Base-by-base conservation (phyloP, 2,113 vertebrate species). In the Barnardius zonarius region DNA sequence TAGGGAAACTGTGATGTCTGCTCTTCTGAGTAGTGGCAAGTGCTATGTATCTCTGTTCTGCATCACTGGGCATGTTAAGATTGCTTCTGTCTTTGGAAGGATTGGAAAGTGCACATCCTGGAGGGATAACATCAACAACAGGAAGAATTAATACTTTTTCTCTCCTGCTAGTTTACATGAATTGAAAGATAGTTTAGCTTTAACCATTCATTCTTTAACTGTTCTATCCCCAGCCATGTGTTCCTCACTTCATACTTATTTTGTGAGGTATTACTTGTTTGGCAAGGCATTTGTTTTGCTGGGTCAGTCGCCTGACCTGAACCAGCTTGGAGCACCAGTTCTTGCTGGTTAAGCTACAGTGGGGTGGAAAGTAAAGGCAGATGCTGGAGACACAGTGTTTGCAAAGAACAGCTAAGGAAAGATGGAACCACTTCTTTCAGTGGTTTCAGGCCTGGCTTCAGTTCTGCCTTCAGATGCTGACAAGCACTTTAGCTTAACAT, bases 61-160 rank as follows among this genome's bases (percentile, higher is more conserved):
- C 3, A 0, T 70, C 59, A 23, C n/a, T 39, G 31, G 10, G 5
- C 8, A 0, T 23, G 16, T 69, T 87, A 57, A 72, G 37, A 23
- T 61, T 49, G n/a, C 63, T 89, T 63, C 48, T 74, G 25, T 68
- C 74, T 74, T 31, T 57, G 27, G 13, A 68, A 37, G 37, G 44
- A 35, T 15, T 77, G 44, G 44, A 43, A 70, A 24, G 39, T 70
- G 49, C 49, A 80, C 43, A 68, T 75, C 68, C 18, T 59, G 57
- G 33, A 16, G 44, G 25, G 43, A 33, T 75, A 80, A 63, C n/a
- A 43, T 63, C 68, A 80, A 17, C 39, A 61, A 35, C 43, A 64
- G 54, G 22, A 74, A 79, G 54, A 79, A 88, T 51, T 59, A 35
- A 54, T 69, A 67, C 39, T 73, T 86, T 77, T 59, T 52, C 35